Evolutionary conservation across 92 coral and sea anemone genomes (phyloP), one percentile per base, ranked within the genome.

Genomic region (Zoanthus gigantus): DNA sequence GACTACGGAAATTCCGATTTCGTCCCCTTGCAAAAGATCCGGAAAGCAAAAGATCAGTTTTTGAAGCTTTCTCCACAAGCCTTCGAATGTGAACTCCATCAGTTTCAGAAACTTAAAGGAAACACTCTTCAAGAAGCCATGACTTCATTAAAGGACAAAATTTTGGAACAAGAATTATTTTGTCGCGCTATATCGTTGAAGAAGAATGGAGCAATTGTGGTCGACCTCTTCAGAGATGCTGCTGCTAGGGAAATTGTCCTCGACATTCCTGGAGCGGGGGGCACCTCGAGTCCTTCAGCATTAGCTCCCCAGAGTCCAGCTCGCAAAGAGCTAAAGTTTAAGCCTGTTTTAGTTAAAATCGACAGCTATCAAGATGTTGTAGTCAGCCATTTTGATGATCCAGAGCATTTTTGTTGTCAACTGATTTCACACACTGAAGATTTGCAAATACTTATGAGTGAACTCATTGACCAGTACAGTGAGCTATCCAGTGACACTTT

Each of bases 1-100:
- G 99, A 97, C 58, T 97, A 95, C 77, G 99, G 99, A n/a, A 97
- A 97, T 74, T 92, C 94, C 23, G 98, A 97, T 34, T 83, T 89
- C 37, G 92, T 94, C 2, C 91, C 94, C 10, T 80, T 90, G 13
- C 92, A 89, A 13, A 88, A 91, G 72, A 85, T 93, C 30, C 82
- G 98, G 47, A 83, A 77, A 32, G 88, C 93, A 2, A 85, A 88
- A 14, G 95, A 92, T n/a, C 90, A 83, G 48, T 97, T 95, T 86
- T 92, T 96, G 30, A 85, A 74, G 14, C 90, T 97, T 45, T 87
- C 93, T 8, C 94, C 96, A 12, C 99, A 97, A 71, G 92, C 93
- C 8, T 95, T 93, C 77, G 96, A 97, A 61, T 97, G 99, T 74
- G 98, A 94, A 61, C 87, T 97, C 30, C 93, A 93, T 32, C 92